Conservation (phyloP, 2,797 vertebrate species). For the Steatocranus sp. region DNA sequence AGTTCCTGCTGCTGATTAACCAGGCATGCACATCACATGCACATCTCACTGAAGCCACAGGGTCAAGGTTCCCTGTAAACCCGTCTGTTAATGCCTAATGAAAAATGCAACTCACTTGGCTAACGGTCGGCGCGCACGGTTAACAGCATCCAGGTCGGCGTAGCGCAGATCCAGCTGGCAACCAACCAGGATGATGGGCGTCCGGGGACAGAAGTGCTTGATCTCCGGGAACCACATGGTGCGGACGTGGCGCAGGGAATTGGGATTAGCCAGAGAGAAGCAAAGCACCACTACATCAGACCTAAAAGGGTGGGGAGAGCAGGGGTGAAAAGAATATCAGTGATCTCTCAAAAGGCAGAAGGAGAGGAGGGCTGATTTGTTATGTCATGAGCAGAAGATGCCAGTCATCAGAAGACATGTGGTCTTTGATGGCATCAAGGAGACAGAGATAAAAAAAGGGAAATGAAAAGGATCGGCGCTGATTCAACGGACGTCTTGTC, state of each 20-base stretch:
- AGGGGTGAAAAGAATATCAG: not conserved
- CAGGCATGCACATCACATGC: not conserved
- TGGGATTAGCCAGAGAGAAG: slow-evolving; percentile 92
- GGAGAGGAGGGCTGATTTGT: not conserved
- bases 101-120: slow-evolving; percentile 75
- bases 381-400: not conserved
- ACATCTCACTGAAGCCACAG: not conserved
- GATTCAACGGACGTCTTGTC: slow-evolving; percentile 33
- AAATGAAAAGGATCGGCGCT: not conserved
- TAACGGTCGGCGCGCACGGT: slow-evolving; percentile 80
- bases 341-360: not conserved
- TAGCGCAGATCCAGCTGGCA: slow-evolving; percentile 95
- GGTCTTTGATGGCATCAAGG: slow-evolving; percentile 13
- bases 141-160: slow-evolving; percentile 82
- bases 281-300: slow-evolving; percentile 92
- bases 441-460: not conserved
- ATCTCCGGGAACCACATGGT: slow-evolving; percentile 94
- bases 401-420: slow-evolving; percentile 6
- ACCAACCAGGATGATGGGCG: slow-evolving; percentile 89
- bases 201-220: slow-evolving; percentile 92
- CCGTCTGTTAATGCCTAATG: slow-evolving; percentile 4
- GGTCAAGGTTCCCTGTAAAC: not conserved
- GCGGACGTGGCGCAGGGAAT: slow-evolving; percentile 88
- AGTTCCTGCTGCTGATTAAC: not conserved
- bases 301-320: slow-evolving; percentile 48